These are phyloP conservation scores for Taenaris catops DNA, from an alignment of 2,888 invertebrate genomes.

Conservation along the genomic window DNA sequence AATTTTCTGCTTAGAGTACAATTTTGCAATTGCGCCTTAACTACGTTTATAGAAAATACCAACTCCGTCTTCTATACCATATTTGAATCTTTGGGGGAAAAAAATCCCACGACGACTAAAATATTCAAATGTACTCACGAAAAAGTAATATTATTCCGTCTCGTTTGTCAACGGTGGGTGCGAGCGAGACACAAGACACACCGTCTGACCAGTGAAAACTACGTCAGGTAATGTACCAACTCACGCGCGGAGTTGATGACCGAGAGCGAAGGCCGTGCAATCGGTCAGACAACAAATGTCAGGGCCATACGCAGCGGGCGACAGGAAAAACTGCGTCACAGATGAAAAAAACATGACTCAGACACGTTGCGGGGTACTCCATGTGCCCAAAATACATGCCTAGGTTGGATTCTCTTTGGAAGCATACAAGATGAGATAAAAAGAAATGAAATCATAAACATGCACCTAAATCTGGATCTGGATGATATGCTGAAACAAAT, in stretches of 20 bases:
- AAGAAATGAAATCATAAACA: conserved; percentile 9
- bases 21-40: too few relatives aligned
- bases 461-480: conserved; percentile 17
- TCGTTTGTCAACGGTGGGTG: conserved; percentile 24
- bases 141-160: too few relatives aligned
- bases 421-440: too few relatives aligned
- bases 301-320: conserved; percentile 59
- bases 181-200: conserved; percentile 33
- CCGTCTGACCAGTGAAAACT: conserved; percentile 44
- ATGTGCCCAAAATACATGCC: conserved; percentile 8
- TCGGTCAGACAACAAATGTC: conserved; percentile 78
- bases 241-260: conserved; percentile 70
- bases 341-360: conserved; percentile 67
- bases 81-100: too few relatives aligned
- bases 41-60: too few relatives aligned
- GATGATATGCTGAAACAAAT: conserved; percentile 20
- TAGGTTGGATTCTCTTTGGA: conserved; percentile 10
- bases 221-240: conserved; percentile 52
- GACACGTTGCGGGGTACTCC: conserved; percentile 23
- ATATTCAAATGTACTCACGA: conserved; percentile 1
- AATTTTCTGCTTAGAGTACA: too few relatives aligned
- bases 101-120: too few relatives aligned
- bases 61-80: too few relatives aligned
- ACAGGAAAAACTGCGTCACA: conserved; percentile 67
- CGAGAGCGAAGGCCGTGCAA: conserved; percentile 74